phyloP scores from a whole-genome alignment of 2,113 vertebrate genomes.

The Hucho hucho region DNA sequence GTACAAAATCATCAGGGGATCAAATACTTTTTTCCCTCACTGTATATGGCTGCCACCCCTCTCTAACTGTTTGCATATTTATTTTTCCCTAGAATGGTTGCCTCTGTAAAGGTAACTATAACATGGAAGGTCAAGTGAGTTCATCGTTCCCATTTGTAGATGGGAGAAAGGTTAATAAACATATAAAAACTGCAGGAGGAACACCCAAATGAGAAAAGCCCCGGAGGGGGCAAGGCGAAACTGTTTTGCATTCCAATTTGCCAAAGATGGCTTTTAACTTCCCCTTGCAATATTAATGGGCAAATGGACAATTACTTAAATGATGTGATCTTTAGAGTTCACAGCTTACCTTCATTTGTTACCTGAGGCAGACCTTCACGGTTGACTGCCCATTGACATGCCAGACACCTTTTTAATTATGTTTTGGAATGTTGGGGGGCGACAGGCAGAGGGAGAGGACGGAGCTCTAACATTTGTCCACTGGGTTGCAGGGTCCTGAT shows the following conservation, averaged over 20 bases:
- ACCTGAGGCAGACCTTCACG: slow-evolving; percentile 33
- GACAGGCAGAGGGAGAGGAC: no score
- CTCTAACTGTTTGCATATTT: slow-evolving; percentile 1
- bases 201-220: slow-evolving; percentile 20
- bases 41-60: no score
- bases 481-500: no score
- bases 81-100: background rate
- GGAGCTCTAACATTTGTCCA: no score
- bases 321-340: slow-evolving; percentile 21
- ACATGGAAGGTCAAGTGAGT: slow-evolving; percentile 52
- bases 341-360: slow-evolving; percentile 14
- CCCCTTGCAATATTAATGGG: slow-evolving; percentile 25
- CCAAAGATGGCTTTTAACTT: slow-evolving; percentile 36
- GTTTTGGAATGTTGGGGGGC: no score
- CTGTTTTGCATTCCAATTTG: slow-evolving; percentile 53
- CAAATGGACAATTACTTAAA: slow-evolving; percentile 45
- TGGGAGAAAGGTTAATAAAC: slow-evolving; percentile 59
- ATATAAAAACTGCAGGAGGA: slow-evolving; percentile 25
- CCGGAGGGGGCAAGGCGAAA: slow-evolving; percentile 13
- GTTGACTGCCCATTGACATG: slow-evolving; percentile 24
- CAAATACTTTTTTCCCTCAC: no score
- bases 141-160: slow-evolving; percentile 50
- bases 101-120: slow-evolving; percentile 26
- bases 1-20: no score
- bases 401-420: no score